A percentile compares a stretch with the other conserved stretches of the same genome.
phyloP scores from a whole-genome alignment of 2,888 invertebrate genomes.

The Eurytoma californica region DNA sequence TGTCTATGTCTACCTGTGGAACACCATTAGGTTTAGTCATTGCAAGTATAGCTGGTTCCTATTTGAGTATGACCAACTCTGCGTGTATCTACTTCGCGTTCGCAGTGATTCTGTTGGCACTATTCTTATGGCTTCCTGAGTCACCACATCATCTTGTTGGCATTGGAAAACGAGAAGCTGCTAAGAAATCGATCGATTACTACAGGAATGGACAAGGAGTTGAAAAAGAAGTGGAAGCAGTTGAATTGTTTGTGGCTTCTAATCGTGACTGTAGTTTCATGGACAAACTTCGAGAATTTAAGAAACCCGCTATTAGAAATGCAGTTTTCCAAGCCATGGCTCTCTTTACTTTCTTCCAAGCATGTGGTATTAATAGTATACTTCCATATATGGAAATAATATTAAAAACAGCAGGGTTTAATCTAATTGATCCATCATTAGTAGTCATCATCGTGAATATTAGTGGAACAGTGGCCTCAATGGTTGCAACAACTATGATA shows the following conservation, averaged over 20 bases:
- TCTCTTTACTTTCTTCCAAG: constrained; percentile 65
- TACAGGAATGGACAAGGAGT: constrained; percentile 45
- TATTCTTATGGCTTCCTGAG: constrained; percentile 66
- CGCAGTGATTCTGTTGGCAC: constrained; percentile 58
- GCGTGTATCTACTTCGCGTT: constrained; percentile 63
- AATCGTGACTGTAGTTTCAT: background rate
- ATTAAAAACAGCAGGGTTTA: constrained; percentile 62
- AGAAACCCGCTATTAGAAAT: constrained; percentile 42
- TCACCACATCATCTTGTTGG: constrained; percentile 64
- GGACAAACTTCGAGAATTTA: constrained; percentile 31
- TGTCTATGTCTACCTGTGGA: constrained; percentile 63
- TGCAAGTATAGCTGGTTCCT: constrained; percentile 65
- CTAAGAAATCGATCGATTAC: constrained; percentile 43
- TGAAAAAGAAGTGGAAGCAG: constrained; percentile 39
- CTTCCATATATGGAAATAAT: constrained; percentile 70
- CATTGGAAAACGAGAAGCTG: constrained; percentile 16
- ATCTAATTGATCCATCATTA: constrained; percentile 61
- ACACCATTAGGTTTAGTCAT: constrained; percentile 64
- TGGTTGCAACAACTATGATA: constrained; percentile 62
- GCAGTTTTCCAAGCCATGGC: constrained; percentile 61
- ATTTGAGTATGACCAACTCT: constrained; percentile 62
- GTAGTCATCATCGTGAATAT: constrained; percentile 65
- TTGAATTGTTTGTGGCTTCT: constrained; percentile 35
- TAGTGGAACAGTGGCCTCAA: constrained; percentile 60
- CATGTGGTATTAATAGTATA: constrained; percentile 65